These are phyloP conservation scores for Zophobas morio DNA, from an alignment of 1,140 invertebrate species.

Conservation along the genomic window DNA sequence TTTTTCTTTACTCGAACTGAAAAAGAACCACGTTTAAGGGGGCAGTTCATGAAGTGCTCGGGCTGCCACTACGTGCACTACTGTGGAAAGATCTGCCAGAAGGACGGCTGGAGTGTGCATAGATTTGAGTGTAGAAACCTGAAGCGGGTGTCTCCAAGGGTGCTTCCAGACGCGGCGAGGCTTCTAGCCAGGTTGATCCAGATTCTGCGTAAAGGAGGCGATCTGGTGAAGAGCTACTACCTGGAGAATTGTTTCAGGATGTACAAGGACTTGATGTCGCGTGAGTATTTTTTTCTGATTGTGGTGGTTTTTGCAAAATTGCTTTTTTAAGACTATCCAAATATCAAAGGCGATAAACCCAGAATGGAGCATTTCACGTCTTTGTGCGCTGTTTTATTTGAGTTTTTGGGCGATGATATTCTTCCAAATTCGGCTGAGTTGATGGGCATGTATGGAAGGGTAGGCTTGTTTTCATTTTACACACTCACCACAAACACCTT, in stretches of 20 bases:
- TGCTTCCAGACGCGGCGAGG: conserved; percentile 81
- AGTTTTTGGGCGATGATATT: conserved; percentile 75
- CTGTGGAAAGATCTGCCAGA: conserved; percentile 82
- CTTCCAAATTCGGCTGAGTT: conserved; percentile 85
- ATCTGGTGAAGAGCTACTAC: conserved; percentile 77
- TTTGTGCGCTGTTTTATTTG: conserved; percentile 76
- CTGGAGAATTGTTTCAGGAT: conserved; percentile 77
- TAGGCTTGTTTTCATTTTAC: conserved; percentile 65
- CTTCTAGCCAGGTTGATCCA: conserved; percentile 82
- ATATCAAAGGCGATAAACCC: conserved; percentile 80
- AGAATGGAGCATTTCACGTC: conserved; percentile 84
- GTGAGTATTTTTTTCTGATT: conserved; percentile 72
- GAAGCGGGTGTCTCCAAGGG: conserved; percentile 75
- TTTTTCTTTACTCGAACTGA: not conserved
- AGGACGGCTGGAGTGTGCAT: conserved; percentile 81
- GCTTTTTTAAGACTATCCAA: conserved; percentile 80
- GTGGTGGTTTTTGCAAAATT: not conserved
- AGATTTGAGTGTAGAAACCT: conserved; percentile 84
- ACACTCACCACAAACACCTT: no score
- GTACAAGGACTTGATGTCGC: conserved; percentile 89
- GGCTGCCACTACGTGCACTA: conserved; percentile 87
- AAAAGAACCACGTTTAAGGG: conserved; percentile 68
- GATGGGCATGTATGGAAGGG: conserved; percentile 85
- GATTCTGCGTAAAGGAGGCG: conserved; percentile 78
- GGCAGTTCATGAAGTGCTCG: conserved; percentile 81